Evolutionary conservation across 2,797 vertebrate species (phyloP).

Genomic region (Aulostomus chinensis): DNA sequence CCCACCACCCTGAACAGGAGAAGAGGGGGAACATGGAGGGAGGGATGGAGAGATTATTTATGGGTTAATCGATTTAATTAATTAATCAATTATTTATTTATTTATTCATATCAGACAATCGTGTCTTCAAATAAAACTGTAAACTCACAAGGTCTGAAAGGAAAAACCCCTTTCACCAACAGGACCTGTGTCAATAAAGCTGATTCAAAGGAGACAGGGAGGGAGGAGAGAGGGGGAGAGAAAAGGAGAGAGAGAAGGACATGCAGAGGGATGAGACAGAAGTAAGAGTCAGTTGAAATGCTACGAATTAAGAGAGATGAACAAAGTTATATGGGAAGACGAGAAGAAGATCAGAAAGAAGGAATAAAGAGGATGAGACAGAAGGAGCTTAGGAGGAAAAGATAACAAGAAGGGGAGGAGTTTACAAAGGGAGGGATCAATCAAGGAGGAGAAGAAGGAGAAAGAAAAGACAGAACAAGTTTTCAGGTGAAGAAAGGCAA

Average conservation of each 20-base stretch:
- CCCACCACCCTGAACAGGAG: no score
- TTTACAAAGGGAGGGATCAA: slow-evolving; percentile 4
- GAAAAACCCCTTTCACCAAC: no score
- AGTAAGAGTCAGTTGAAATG: not conserved
- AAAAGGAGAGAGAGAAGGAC: not conserved
- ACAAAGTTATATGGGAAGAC: not conserved
- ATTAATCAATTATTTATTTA: no score
- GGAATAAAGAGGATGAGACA: slow-evolving; percentile 24
- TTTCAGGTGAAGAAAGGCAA: no score
- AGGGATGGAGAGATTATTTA: no score
- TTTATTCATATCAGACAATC: no score
- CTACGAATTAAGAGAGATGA: no score
- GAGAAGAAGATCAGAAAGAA: slow-evolving; percentile 17
- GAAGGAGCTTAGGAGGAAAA: slow-evolving; percentile 28
- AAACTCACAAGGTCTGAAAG: no score
- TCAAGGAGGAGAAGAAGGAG: not conserved
- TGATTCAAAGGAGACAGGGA: not conserved
- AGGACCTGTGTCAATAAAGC: not conserved
- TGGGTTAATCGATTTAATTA: no score
- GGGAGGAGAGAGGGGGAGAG: not conserved
- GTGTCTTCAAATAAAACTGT: no score
- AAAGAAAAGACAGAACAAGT: not conserved
- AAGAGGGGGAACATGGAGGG: no score
- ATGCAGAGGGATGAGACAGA: not conserved
- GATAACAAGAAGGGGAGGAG: slow-evolving; percentile 10